Percentiles rank a stretch among this genome's conserved stretches.
These are phyloP conservation scores for Oxyura jamaicensis DNA, from an alignment of 2,113 vertebrate species.

Conservation along the genomic window DNA sequence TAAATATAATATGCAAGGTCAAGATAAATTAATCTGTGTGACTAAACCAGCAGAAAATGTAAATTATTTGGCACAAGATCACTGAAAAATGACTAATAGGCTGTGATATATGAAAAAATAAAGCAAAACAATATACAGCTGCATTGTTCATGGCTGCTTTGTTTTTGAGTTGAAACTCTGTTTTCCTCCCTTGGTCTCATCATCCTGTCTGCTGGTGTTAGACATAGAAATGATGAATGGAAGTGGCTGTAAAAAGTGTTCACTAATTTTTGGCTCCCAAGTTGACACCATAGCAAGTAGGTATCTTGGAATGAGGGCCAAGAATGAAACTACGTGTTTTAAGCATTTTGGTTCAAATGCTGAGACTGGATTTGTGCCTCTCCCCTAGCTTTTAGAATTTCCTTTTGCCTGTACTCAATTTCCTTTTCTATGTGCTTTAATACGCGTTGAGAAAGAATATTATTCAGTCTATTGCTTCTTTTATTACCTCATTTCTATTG, in stretches of 20 bases:
- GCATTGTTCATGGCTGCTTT: background rate
- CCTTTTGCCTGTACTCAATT: background rate
- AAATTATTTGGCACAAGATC: background rate
- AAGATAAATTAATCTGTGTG: background rate
- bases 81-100: background rate
- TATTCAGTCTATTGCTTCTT: background rate
- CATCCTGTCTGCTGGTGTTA: background rate
- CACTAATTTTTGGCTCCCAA: background rate
- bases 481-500: background rate
- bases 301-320: background rate
- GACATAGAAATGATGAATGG: background rate
- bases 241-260: background rate
- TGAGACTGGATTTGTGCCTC: background rate
- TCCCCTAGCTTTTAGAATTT: background rate
- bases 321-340: background rate
- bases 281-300: background rate
- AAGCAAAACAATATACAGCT: background rate
- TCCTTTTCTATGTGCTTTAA: background rate
- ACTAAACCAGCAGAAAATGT: background rate
- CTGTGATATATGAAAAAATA: background rate
- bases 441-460: background rate
- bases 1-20: background rate
- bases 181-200: background rate
- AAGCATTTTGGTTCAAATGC: background rate
- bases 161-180: background rate